These are phyloP conservation scores for Gallinago solitaria DNA, from an alignment of 2,797 vertebrate species.

Conservation along the genomic window DNA sequence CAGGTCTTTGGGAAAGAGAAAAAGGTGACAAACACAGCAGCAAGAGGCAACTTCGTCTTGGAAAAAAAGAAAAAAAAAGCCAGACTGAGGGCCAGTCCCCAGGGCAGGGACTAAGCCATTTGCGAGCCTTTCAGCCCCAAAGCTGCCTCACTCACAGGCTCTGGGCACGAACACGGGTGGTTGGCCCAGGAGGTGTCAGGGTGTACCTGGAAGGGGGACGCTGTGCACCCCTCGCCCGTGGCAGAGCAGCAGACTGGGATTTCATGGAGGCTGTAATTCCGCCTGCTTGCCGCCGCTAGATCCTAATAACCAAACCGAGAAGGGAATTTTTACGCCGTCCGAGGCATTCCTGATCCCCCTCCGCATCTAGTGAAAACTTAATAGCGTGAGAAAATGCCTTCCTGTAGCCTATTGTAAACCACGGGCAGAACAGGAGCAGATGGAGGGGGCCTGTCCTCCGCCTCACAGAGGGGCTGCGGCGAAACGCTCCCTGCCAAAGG, in stretches of 20 bases:
- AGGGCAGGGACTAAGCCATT: not conserved
- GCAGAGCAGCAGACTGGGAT: not conserved
- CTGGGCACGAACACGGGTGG: not conserved
- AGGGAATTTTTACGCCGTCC: slow-evolving; percentile 25
- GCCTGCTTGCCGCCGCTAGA: not conserved
- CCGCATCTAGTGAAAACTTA: slow-evolving; percentile 64
- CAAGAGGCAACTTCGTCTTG: not conserved
- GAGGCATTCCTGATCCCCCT: slow-evolving; percentile 31
- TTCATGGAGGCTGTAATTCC: slow-evolving; percentile 19
- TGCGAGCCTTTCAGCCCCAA: not conserved
- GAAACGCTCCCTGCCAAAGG: not conserved
- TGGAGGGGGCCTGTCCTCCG: not conserved
- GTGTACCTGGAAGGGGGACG: not conserved
- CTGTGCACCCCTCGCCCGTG: not conserved
- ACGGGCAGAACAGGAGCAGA: slow-evolving; percentile 44
- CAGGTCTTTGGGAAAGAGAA: not conserved
- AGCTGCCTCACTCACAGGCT: not conserved
- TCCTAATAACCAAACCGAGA: slow-evolving; percentile 26
- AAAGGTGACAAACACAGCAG: fast-evolving
- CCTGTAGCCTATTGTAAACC: not conserved
- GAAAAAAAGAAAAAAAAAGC: not conserved
- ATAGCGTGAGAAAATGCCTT: slow-evolving; percentile 68
- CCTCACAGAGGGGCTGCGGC: fast-evolving
- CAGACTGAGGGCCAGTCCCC: not conserved
- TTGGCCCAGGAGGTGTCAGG: not conserved